These are phyloP conservation scores for Diorhabda sublineata DNA, from an alignment of 1,140 invertebrate genomes.

Conservation along the genomic window DNA sequence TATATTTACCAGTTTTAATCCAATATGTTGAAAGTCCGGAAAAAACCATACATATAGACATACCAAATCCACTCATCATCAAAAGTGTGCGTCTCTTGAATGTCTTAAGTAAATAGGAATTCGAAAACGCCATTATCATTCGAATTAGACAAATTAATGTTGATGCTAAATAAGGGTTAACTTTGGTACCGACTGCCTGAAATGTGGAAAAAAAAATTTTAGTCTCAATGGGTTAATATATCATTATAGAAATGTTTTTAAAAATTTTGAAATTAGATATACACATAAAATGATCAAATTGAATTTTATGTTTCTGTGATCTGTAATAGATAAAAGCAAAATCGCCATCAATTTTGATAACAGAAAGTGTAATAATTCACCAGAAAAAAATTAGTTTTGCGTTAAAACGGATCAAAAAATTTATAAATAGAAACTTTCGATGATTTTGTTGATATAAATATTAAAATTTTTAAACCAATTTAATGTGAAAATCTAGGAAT, in stretches of 20 bases:
- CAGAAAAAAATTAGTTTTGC: too few relatives aligned
- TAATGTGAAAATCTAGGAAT: too few relatives aligned
- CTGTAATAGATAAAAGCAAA: background rate
- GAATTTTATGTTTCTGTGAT: background rate
- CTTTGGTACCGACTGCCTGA: conserved; percentile 29
- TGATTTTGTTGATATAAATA: too few relatives aligned
- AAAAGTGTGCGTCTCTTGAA: conserved; percentile 52
- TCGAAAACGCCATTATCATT: conserved; percentile 57
- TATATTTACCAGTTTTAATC: conserved; percentile 44
- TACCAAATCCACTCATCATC: conserved; percentile 51
- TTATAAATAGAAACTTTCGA: background rate
- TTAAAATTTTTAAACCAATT: too few relatives aligned
- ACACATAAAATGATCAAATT: conserved; percentile 4
- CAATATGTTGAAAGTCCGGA: conserved; percentile 53
- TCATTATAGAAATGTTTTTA: background rate
- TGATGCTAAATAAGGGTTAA: conserved; percentile 49
- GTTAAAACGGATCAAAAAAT: background rate
- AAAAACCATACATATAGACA: conserved; percentile 52
- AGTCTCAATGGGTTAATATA: conserved; percentile 1
- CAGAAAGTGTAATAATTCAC: too few relatives aligned
- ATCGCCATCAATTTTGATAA: background rate
- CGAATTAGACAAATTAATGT: conserved; percentile 62
- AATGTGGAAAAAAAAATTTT: conserved; percentile 17
- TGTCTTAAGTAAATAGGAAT: conserved; percentile 51
- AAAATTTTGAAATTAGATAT: background rate